phyloP scores from a whole-genome alignment of 2,113 vertebrate species.

The Nannobrachium achirus region DNA sequence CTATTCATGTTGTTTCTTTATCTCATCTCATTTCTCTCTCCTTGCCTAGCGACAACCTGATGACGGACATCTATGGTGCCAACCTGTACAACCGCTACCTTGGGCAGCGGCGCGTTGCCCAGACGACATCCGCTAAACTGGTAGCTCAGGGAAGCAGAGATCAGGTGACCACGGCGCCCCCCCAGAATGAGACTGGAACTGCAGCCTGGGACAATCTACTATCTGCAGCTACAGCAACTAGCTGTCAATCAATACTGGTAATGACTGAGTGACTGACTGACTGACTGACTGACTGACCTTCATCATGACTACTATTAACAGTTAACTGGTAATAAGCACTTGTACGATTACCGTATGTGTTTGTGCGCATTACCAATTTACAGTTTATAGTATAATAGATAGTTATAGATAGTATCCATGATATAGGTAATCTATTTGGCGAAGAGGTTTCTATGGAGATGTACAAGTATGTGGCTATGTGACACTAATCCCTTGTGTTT shows the following conservation, averaged over 20 bases:
- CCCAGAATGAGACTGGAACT: slow-evolving; percentile 35
- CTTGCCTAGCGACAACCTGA: slow-evolving; percentile 85
- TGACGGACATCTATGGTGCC: slow-evolving; percentile 90
- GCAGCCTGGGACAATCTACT: slow-evolving; percentile 69
- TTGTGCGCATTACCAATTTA: no score
- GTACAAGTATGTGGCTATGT: neutral
- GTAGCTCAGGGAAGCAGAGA: slow-evolving; percentile 54
- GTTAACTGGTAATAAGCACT: neutral
- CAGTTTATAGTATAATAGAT: no score
- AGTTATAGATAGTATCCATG: no score
- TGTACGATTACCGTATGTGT: neutral
- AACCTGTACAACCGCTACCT: slow-evolving; percentile 91
- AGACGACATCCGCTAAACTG: slow-evolving; percentile 38
- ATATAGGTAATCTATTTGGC: no score
- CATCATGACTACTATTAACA: neutral
- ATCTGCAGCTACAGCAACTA: slow-evolving; percentile 65
- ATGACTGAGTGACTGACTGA: slow-evolving; percentile 59
- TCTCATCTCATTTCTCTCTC: slow-evolving; percentile 1
- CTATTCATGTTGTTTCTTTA: neutral
- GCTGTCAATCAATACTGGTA: slow-evolving; percentile 86
- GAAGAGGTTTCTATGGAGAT: neutral
- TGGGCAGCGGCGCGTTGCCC: slow-evolving; percentile 55
- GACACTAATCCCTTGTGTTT: no score
- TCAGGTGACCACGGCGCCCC: slow-evolving; percentile 20
- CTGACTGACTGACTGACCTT: neutral